Conservation (phyloP, 2,797 vertebrate genomes). For the Chiroxiphia lanceolata region DNA sequence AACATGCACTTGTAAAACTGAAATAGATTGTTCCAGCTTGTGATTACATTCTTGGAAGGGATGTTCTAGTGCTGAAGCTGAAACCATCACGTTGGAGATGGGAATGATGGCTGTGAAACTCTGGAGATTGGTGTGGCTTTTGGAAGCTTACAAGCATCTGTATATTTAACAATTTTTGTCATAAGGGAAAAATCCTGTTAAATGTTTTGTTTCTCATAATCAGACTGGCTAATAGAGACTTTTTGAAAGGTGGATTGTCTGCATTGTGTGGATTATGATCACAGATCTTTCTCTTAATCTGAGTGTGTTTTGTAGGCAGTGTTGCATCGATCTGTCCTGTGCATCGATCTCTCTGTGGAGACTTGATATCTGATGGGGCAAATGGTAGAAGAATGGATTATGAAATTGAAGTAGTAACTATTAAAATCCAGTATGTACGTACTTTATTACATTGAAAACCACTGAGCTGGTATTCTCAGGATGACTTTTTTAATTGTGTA, state of each 20-base stretch:
- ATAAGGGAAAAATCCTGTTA: background rate
- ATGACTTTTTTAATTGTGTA: background rate
- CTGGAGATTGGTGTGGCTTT: background rate
- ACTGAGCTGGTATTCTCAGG: background rate
- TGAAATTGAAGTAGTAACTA: background rate
- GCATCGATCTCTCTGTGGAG: no score
- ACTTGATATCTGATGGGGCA: background rate
- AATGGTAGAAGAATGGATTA: background rate
- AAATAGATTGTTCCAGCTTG: background rate
- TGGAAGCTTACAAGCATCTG: background rate
- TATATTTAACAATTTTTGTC: background rate
- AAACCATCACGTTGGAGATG: background rate
- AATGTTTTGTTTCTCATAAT: background rate
- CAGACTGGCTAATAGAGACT: fast-evolving
- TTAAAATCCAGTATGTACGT: background rate
- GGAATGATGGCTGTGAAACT: background rate
- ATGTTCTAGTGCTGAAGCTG: background rate
- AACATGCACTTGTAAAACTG: background rate
- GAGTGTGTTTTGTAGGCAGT: background rate
- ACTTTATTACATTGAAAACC: background rate
- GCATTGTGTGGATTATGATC: background rate
- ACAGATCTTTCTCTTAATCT: background rate
- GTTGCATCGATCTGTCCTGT: background rate
- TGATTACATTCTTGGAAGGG: background rate
- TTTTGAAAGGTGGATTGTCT: background rate